Evolutionary conservation across 2,888 invertebrate species (phyloP), one percentile per base, ranked within the genome.

Genomic region (Diloba caeruleocephala): DNA sequence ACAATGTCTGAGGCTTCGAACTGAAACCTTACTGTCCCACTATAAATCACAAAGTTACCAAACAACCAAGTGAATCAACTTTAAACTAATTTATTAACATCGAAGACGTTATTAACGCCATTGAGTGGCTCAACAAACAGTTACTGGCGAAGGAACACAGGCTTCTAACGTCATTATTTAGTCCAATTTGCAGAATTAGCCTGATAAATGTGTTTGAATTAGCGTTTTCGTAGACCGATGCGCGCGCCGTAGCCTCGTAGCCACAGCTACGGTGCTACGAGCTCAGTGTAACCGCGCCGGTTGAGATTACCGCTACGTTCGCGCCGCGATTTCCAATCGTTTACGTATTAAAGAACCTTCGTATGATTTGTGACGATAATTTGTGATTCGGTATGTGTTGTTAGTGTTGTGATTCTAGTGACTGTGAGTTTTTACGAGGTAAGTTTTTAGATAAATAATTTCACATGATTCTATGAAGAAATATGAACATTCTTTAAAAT

Each of bases 201-300:
- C 79, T 88, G 89, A 90, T 90, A 90, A 91, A 92, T 92, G 88
- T 88, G 85, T 91, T 90, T 88, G 84, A 90, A 90, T 90, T 91
- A 87, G 83, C 81, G 87, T 89, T 89, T 87, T 87, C 79, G 82
- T 82, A 81, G 79, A 80, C 66, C 69, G 82, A 80, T 92, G 92
- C 92, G 92, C 92, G 92, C 91, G 91, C 91, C 91, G 90, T 84
- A 80, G 81, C 70, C 63, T 70, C 79, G 78, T 76, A 75, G 76
- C 72, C 67, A 64, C 59, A 42, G 76, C 63, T 62, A 77, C 74
- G 51, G 56, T 46, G 76, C 74, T 78, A 75, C 74, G 78, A 49
- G 81, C 79, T 85, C 85, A 90, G 90, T 91, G 71, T 72, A 62
- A 64, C 71, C 82, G 79, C 76, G 82, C 59, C 74, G 65, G 70